These are phyloP conservation scores for Oligia fasciuncula DNA, from an alignment of 2,888 invertebrate genomes.

Conservation along the genomic window DNA sequence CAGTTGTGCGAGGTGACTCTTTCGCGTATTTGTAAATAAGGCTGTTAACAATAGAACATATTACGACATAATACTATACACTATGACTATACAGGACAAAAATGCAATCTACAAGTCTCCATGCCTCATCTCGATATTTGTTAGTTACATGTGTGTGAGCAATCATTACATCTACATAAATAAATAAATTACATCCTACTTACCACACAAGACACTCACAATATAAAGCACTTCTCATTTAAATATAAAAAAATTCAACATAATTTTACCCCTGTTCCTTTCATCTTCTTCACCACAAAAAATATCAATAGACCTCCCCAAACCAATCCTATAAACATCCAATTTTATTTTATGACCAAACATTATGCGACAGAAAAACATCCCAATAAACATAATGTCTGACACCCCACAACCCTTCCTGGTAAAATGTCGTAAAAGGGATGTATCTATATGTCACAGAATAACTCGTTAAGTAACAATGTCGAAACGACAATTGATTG, in stretches of 20 bases:
- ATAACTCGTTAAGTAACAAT: conserved; percentile 31
- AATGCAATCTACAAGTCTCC: not conserved
- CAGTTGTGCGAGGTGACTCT: not conserved
- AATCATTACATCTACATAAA: conserved; percentile 16
- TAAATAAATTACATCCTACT: conserved; percentile 25
- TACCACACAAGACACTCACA: conserved; percentile 22
- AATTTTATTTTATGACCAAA: conserved; percentile 66
- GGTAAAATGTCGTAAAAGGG: conserved; percentile 58
- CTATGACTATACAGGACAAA: not conserved
- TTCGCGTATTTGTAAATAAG: not conserved
- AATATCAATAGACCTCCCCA: conserved; percentile 39
- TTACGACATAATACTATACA: not conserved
- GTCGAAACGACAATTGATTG: conserved; percentile 41
- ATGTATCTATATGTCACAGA: conserved; percentile 29
- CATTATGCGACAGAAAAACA: conserved; percentile 62
- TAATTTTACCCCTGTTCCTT: conserved; percentile 8
- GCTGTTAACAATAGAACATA: not conserved
- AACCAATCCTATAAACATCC: conserved; percentile 65
- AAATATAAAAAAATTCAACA: conserved; percentile 36
- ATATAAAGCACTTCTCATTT: conserved; percentile 8
- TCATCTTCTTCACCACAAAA: conserved; percentile 35
- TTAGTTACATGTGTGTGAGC: conserved; percentile 1
- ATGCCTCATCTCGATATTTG: not conserved
- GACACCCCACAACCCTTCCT: conserved; percentile 64
- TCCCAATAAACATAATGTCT: conserved; percentile 57